phyloP scores from a whole-genome alignment of 1,140 invertebrate genomes.

The Trichonephila clavata region DNA sequence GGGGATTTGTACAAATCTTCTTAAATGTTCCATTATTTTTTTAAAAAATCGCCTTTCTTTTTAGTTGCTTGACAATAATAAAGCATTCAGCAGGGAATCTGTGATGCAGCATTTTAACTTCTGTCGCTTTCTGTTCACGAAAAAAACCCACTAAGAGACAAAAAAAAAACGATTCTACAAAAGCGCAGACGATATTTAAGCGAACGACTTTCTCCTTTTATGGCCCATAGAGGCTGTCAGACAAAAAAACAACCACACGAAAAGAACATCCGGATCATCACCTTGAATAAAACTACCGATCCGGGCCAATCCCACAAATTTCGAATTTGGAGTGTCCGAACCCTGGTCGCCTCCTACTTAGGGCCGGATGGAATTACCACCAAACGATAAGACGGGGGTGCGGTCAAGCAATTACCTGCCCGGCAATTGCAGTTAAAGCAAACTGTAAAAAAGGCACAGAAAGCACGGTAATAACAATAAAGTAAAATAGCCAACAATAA shows the following conservation, averaged over 20 bases:
- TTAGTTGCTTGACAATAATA: too few species aligned
- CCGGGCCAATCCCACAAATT: slow-evolving; percentile 65
- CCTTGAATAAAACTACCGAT: slow-evolving; percentile 40
- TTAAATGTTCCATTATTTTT: too few species aligned
- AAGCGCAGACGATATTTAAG: neutral
- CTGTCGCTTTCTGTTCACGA: too few species aligned
- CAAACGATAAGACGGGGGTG: slow-evolving; percentile 35
- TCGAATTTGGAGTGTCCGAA: slow-evolving; percentile 33
- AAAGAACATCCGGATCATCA: slow-evolving; percentile 33
- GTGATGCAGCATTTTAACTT: too few species aligned
- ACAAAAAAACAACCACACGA: neutral
- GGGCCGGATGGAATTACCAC: slow-evolving; percentile 36
- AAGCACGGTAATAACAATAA: slow-evolving; percentile 30
- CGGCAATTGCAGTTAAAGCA: slow-evolving; percentile 42
- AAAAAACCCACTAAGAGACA: too few species aligned
- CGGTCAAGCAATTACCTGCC: slow-evolving; percentile 56
- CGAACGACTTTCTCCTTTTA: neutral
- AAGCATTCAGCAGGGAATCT: too few species aligned
- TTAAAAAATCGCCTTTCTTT: too few species aligned
- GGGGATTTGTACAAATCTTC: too few species aligned
- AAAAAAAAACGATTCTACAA: neutral
- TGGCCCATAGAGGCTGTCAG: neutral
- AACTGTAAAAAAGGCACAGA: slow-evolving; percentile 34
- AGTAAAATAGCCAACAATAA: neutral
- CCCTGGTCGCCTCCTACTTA: slow-evolving; percentile 40